Evolutionary conservation across 2,888 invertebrate species (phyloP), one percentile per base, ranked within the genome.

Genomic region (Heterodera filipjevi): DNA sequence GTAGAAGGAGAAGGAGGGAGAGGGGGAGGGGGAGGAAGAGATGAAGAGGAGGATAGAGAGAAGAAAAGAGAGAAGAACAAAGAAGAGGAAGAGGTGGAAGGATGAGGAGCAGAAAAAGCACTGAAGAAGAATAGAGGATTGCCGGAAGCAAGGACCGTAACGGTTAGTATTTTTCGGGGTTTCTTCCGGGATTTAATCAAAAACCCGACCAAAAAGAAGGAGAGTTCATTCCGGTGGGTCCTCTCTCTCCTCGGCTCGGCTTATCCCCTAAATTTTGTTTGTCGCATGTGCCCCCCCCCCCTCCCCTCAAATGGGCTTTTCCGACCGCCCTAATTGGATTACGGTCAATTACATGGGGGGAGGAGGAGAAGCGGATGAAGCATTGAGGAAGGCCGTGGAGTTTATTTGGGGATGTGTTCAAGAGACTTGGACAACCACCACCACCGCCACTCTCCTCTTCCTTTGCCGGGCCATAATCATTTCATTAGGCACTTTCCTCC

Each of bases 331-430:
- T 77, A 81, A 81, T 81, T 82, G 74, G 75, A 79, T 82, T 82
- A 82, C 82, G 82, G 82, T 82, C 82, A 82, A 82, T 83, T 82
- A 82, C 79, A 82, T 68, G 66, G 19, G 46, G 46, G 46, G 46
- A 10, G 46, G 46, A 16, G 46, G 68, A 33, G 12, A 33, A 33
- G 68, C 3, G 68, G 68, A 12, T 14, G 27, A 33, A 6, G 68
- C 30, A n/a, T n/a, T n/a, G 22, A 68, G 68, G 22, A 68, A 33
- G 33, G 68, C 72, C 53, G 30, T 35, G 44, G 27, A 64, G 71
- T 71, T 59, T 59, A 59, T 59, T 22, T 68, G 66, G 68, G 6
- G 66, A 27, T 66, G 66, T 12, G n/a, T 12, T 53, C 53, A 5
- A 53, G 53, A 53, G 53, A 8, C n/a, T 16, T 14, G 53, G 14